A percentile compares a stretch with the other conserved stretches of the same genome.
These are phyloP conservation scores for Silurus meridionalis DNA, from an alignment of 2,113 vertebrate species.

Conservation along the genomic window DNA sequence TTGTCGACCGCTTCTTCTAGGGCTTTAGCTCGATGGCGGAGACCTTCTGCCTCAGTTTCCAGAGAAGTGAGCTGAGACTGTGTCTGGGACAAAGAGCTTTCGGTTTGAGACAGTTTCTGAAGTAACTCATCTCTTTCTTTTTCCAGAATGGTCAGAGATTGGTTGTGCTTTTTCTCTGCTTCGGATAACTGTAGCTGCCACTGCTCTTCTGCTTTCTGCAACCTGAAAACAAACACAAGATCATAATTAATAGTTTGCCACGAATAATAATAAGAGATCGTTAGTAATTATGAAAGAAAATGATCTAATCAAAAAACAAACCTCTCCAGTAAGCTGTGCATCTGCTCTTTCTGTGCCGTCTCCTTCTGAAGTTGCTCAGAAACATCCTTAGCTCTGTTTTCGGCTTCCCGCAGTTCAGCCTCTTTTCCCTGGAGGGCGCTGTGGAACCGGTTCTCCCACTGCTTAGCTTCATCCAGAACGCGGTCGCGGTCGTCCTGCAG, in stretches of 20 bases:
- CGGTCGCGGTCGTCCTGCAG: slow-evolving; percentile 94
- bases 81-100: slow-evolving; percentile 63
- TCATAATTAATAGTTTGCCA: neutral
- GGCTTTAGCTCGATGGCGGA: slow-evolving; percentile 68
- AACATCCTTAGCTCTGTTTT: slow-evolving; percentile 73
- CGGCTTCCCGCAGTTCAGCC: slow-evolving; percentile 79
- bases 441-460: slow-evolving; percentile 89
- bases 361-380: slow-evolving; percentile 77
- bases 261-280: neutral
- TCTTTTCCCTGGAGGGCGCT: slow-evolving; percentile 86
- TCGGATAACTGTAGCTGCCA: slow-evolving; percentile 72
- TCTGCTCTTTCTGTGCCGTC: slow-evolving; percentile 73
- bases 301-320: slow-evolving; percentile 46
- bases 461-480: slow-evolving; percentile 86
- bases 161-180: slow-evolving; percentile 67
- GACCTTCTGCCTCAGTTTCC: slow-evolving; percentile 71
- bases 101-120: slow-evolving; percentile 65
- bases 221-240: slow-evolving; percentile 62
- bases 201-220: slow-evolving; percentile 74
- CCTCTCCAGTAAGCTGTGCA: slow-evolving; percentile 74
- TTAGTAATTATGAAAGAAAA: neutral
- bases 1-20: slow-evolving; percentile 76
- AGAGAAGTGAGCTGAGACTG: slow-evolving; percentile 67
- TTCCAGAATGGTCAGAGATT: slow-evolving; percentile 69
- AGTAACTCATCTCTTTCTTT: slow-evolving; percentile 72